Evolutionary conservation across 2,888 invertebrate species (phyloP).

Genomic region (Steinernema carpocapsae): DNA sequence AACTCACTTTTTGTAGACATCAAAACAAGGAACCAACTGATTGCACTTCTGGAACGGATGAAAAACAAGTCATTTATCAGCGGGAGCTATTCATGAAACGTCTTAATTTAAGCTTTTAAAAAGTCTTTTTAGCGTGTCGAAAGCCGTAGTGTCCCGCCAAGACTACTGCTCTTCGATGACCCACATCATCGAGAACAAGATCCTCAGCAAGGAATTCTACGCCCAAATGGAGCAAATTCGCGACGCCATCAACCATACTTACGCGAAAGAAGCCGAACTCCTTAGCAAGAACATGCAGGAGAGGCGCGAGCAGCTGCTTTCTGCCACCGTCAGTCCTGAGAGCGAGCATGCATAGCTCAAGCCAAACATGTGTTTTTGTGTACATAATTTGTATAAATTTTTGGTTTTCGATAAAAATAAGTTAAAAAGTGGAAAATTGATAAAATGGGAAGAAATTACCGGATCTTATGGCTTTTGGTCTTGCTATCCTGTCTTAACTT

Average conservation of each 20-base stretch:
- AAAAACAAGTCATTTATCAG: no score
- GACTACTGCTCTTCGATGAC: neutral
- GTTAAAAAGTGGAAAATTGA: no score
- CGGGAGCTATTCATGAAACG: no score
- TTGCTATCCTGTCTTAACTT: no score
- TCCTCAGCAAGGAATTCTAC: slow-evolving; percentile 12
- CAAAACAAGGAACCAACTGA: no score
- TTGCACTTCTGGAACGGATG: no score
- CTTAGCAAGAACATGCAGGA: neutral
- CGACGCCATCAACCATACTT: neutral
- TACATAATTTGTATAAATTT: slow-evolving; percentile 19
- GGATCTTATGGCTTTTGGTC: no score
- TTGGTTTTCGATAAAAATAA: no score
- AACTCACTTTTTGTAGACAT: no score
- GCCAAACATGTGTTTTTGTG: neutral
- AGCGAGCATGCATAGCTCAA: neutral
- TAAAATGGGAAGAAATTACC: no score
- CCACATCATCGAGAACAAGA: neutral
- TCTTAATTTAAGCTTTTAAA: no score
- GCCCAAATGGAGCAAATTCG: slow-evolving; percentile 2
- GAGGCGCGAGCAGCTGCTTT: neutral
- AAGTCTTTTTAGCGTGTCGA: slow-evolving; percentile 10
- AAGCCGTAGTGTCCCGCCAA: neutral
- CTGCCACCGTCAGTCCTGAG: neutral
- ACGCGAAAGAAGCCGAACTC: slow-evolving; percentile 6